Evolutionary conservation across 2,113 vertebrate species (phyloP), one percentile per base, ranked within the genome.

Genomic region (Chlorodrepanis virens): DNA sequence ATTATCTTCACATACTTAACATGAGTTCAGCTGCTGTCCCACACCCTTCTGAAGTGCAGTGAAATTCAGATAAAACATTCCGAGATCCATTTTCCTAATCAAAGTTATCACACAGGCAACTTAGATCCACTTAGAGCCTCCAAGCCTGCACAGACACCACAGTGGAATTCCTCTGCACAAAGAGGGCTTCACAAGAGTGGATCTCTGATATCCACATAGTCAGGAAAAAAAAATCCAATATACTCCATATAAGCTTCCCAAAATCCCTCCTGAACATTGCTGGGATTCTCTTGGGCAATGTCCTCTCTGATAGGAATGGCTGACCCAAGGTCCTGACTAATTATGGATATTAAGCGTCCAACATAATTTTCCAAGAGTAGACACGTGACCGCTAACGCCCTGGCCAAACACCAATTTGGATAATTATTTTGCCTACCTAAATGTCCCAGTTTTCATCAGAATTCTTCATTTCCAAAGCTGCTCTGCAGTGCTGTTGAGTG

Each of bases 371-470:
- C 37, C 6, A 2, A n/a, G n/a, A 0, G 14, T 6, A 64, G 59
- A 45, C 20, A 1, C 0, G 13, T 33, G 31, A 86, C 49, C 28
- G 4, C 44, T 20, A n/a, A 52, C 12, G 7, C 69, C 77, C 47
- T 93, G 91, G 90, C 68, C 89, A 76, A 56, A 72, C 27, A 80
- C 31, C 80, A 92, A 22, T 31, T 29, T 60, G 44, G 65, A 84
- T 89, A 84, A 95, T 94, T 94, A 95, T 95, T 95, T 89, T 91
- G 28, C 84, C 83, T 78, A 95, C 86, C 89, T 94, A 79, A 82
- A 95, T 42, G 40, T 69, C 69, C 85, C 80, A 3, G 1, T 95
- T 94, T 97, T 65, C 80, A 44, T 35, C 9, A 24, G 85, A 90
- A 89, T 79, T 81, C 86, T 63, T 87, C 81, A 49, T 87, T 76